Evolutionary conservation across 2,888 invertebrate genomes (phyloP), one percentile per base, ranked within the genome.

Genomic region (Mesorhabditis belari): DNA sequence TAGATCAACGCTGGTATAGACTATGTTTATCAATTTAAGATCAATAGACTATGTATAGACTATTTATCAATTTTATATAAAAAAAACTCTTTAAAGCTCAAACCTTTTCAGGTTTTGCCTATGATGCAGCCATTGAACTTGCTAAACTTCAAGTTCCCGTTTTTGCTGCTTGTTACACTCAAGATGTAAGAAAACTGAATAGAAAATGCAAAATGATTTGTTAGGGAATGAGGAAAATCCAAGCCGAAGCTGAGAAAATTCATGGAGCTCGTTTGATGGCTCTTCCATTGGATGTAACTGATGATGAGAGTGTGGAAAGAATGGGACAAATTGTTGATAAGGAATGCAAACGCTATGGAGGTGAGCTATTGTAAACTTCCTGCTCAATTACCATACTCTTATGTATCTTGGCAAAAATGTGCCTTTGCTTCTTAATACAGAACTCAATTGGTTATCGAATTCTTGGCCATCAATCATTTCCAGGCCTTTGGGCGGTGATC

Each of bases 141-240:
- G 53, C 74, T 6, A 54, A 61, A 9, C 50, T 66, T 25, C 72
- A 72, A 25, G 74, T 76, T 69, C 67, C 72, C 3, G 76, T 76
- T 2, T 76, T 76, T 61, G 74, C 76, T 17, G 74, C 71, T n/a
- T 76, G 76, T 55, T 52, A 74, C 21, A 73, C 75, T 12, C 57
- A 71, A 57, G 57, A 70, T 62, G 73, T 67, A 29, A n/a, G 12
- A 35, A n/a, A 35, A n/a, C 44, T 35, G n/a, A 17, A 17, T n/a
- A 35, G n/a, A 35, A 35, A 35, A 35, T 35, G n/a, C 44, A 35
- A 35, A n/a, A n/a, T n/a, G n/a, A n/a, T n/a, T n/a, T 35, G 12
- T 35, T 35, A 35, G 44, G 44, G 44, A 17, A 9, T 35, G 12
- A n/a, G n/a, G n/a, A 35, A 35, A n/a, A 35, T 35, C 44, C 12